A percentile compares a stretch with the other conserved stretches of the same genome.
These are phyloP conservation scores for Columbina picui DNA, from an alignment of 2,113 vertebrate species.

Conservation along the genomic window DNA sequence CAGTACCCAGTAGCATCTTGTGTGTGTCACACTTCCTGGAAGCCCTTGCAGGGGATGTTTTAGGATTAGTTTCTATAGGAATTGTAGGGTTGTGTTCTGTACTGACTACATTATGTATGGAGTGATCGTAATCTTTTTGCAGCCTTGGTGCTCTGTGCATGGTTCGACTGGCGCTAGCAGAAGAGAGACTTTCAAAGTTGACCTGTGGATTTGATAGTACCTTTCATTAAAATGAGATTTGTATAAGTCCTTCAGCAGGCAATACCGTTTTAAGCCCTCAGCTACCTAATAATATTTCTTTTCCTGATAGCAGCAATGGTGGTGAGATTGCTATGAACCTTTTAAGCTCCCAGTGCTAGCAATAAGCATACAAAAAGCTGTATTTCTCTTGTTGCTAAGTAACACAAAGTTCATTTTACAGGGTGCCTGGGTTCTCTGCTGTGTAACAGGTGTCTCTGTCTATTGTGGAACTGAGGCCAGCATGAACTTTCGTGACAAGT, in stretches of 20 bases:
- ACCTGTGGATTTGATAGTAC: neutral
- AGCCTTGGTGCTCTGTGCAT: neutral
- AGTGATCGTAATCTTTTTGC: neutral
- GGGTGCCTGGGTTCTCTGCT: neutral
- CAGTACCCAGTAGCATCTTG: neutral
- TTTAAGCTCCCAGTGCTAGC: neutral
- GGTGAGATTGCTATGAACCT: neutral
- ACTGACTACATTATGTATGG: rapidly evolving
- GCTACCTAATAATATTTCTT: neutral
- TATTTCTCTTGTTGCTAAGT: neutral
- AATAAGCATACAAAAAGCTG: neutral
- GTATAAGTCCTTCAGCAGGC: neutral
- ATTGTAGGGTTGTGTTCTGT: rapidly evolving
- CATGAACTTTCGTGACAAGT: neutral
- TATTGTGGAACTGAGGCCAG: neutral
- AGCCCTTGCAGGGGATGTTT: neutral
- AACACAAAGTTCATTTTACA: neutral
- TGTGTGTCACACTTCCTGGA: neutral
- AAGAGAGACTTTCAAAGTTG: neutral
- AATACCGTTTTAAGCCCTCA: neutral
- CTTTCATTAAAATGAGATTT: neutral
- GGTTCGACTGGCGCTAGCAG: neutral
- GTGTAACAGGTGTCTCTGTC: neutral
- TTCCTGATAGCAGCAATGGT: neutral
- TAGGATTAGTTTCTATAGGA: neutral